Conservation (phyloP, 23 tunicate genomes). For the Aplidium turbinatum region DNA sequence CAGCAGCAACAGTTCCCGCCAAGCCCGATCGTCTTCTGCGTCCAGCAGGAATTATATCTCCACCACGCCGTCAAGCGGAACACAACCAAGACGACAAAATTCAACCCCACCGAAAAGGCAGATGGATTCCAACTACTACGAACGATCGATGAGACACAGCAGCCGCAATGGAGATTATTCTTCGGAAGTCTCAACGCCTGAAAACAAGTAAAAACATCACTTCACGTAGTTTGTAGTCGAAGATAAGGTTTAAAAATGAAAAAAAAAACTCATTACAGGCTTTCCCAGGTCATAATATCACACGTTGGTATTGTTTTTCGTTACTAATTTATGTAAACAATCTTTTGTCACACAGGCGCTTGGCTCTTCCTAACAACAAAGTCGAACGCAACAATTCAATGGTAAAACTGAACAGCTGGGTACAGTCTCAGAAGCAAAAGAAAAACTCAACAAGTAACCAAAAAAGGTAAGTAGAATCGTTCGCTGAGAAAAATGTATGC, state of each 20-base stretch:
- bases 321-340: background rate
- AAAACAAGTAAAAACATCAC: conserved; percentile 1
- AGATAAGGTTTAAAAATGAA: background rate
- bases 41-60: conserved; percentile 27
- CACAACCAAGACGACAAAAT: conserved; percentile 10
- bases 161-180: background rate
- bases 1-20: conserved; percentile 12
- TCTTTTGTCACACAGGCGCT: background rate
- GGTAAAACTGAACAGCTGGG: conserved; percentile 71
- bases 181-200: conserved; percentile 18
- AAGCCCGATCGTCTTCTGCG: conserved; percentile 27
- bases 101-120: conserved; percentile 10
- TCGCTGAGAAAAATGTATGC: too few species aligned
- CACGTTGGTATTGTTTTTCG: background rate
- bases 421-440: conserved; percentile 43
- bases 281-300: background rate
- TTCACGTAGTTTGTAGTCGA: background rate
- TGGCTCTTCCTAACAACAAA: conserved; percentile 3
- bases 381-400: conserved; percentile 59
- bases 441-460: conserved; percentile 38
- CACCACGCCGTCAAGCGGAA: conserved; percentile 5
- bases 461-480: conserved; percentile 18
- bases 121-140: background rate
- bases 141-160: too few species aligned
- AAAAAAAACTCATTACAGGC: background rate